phyloP scores from a whole-genome alignment of 2,888 invertebrate genomes.

The Pristionchus arcanus region DNA sequence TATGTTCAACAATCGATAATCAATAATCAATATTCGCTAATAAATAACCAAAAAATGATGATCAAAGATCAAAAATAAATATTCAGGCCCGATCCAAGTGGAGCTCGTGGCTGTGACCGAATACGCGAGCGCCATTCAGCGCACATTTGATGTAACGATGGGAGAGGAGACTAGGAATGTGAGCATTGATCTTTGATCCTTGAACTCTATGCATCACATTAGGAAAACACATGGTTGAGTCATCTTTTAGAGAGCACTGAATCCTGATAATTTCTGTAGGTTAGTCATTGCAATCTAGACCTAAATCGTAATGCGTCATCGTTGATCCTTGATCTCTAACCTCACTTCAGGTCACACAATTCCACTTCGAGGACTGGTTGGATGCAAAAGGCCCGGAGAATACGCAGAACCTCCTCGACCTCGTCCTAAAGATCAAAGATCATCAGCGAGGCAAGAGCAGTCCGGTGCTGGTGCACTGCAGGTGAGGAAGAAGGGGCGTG shows the following conservation, averaged over 20 bases:
- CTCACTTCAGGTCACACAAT: slow-evolving; percentile 66
- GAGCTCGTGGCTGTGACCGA: slow-evolving; percentile 41
- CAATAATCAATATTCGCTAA: not conserved
- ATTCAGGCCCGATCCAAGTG: slow-evolving; percentile 24
- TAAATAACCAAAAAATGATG: not conserved
- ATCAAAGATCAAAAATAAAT: too few relatives aligned
- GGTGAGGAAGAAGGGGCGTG: not conserved
- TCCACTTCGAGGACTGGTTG: slow-evolving; percentile 71
- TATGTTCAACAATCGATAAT: too few relatives aligned
- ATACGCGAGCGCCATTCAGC: slow-evolving; percentile 44
- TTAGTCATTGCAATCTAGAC: not conserved
- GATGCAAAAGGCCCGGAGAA: slow-evolving; percentile 63
- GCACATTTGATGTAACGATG: slow-evolving; percentile 18
- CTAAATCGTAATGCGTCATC: too few relatives aligned
- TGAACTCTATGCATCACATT: not conserved
- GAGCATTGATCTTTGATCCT: not conserved
- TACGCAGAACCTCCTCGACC: slow-evolving; percentile 64
- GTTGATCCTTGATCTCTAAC: not conserved
- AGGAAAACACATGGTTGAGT: too few relatives aligned
- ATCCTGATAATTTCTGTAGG: too few relatives aligned
- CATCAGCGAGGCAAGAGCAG: not conserved
- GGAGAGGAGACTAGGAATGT: slow-evolving; percentile 46
- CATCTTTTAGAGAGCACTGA: too few relatives aligned
- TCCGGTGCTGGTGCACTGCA: slow-evolving; percentile 53
- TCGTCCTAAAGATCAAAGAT: slow-evolving; percentile 62